Conservation (phyloP, 2,888 invertebrate species). For the Epistrophe grossulariae region DNA sequence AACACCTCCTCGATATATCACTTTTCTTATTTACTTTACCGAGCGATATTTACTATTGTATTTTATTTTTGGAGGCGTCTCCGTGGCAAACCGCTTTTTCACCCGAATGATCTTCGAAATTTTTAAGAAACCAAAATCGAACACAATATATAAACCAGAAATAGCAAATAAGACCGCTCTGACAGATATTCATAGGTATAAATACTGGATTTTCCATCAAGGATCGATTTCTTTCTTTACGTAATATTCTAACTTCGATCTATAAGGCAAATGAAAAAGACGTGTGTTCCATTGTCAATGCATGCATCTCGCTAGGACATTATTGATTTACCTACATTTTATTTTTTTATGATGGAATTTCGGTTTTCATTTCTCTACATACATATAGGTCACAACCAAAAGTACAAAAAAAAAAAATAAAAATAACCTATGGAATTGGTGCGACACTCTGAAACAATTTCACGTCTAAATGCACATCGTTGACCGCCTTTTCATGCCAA, state of each 20-base stretch:
- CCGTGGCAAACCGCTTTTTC: constrained; percentile 73
- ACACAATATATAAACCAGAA: constrained; percentile 47
- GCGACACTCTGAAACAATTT: constrained; percentile 72
- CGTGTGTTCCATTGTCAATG: constrained; percentile 48
- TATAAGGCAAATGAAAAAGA: constrained; percentile 21
- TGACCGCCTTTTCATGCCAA: constrained; percentile 77
- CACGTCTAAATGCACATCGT: constrained; percentile 76
- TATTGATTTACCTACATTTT: constrained; percentile 55
- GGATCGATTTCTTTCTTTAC: constrained; percentile 67
- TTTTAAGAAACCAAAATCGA: constrained; percentile 1
- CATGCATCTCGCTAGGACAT: constrained; percentile 35
- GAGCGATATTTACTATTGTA: constrained; percentile 44
- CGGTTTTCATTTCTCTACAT: background rate
- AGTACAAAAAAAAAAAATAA: constrained; percentile 23
- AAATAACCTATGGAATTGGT: background rate
- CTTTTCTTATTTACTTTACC: constrained; percentile 47
- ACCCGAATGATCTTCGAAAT: constrained; percentile 49
- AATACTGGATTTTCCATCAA: constrained; percentile 51
- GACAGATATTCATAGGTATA: background rate
- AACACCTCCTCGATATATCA: constrained; percentile 51
- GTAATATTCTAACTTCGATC: constrained; percentile 62
- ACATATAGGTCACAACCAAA: constrained; percentile 48
- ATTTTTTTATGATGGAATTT: constrained; percentile 8
- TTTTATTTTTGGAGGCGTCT: constrained; percentile 61
- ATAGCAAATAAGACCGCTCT: constrained; percentile 62